phyloP scores from a whole-genome alignment of 2,797 vertebrate genomes.

The Fratercula arctica region DNA sequence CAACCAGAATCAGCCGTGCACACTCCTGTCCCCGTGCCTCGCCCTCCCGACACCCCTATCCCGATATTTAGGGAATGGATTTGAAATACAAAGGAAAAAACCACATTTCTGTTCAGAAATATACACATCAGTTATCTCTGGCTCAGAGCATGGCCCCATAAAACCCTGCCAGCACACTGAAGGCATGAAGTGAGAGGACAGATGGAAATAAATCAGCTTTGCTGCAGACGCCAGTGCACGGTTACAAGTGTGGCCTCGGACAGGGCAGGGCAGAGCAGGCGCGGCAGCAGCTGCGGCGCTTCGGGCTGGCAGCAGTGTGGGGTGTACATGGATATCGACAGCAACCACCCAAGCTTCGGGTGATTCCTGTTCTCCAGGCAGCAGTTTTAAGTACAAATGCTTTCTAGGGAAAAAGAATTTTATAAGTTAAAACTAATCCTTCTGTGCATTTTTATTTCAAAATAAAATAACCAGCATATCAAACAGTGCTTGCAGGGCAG shows the following conservation, averaged over 20 bases:
- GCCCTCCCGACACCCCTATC: background rate
- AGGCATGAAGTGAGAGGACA: background rate
- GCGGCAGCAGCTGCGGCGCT: background rate
- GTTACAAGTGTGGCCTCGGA: background rate
- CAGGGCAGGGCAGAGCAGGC: background rate
- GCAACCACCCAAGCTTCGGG: background rate
- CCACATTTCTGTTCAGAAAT: background rate
- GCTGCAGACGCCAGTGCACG: accelerated
- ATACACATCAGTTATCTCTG: background rate
- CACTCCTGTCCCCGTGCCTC: accelerated
- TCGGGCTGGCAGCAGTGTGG: background rate
- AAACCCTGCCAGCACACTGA: accelerated
- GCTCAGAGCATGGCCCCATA: accelerated
- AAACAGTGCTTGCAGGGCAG: background rate
- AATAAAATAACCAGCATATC: background rate
- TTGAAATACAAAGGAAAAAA: background rate
- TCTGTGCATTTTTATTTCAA: constrained; percentile 19
- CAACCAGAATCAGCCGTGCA: accelerated
- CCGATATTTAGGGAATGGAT: accelerated
- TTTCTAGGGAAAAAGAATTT: background rate
- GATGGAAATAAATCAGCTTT: background rate
- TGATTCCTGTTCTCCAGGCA: background rate
- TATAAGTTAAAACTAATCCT: background rate
- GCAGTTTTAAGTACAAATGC: background rate
- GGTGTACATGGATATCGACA: accelerated